phyloP scores from a whole-genome alignment of 2,888 invertebrate species.

The Tetranychus truncatus region DNA sequence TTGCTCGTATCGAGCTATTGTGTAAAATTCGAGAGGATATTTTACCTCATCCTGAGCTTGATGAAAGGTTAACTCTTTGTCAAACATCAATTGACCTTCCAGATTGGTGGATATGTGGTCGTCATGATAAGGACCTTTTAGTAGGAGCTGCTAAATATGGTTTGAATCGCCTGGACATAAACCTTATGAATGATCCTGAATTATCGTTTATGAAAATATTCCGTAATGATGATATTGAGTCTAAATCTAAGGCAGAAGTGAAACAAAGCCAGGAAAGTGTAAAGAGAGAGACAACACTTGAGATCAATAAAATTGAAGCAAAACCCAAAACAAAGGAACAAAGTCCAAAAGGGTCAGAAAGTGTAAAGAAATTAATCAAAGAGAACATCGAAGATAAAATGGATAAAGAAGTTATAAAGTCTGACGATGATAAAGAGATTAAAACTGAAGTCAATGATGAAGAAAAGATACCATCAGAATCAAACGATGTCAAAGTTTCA shows the following conservation, averaged over 20 bases:
- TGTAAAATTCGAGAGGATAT: conserved; percentile 82
- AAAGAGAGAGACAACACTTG: not conserved
- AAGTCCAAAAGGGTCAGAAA: not conserved
- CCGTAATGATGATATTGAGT: conserved; percentile 30
- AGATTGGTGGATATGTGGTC: conserved; percentile 87
- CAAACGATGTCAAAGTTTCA: conserved; percentile 9
- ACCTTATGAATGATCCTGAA: conserved; percentile 77
- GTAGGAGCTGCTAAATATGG: conserved; percentile 89
- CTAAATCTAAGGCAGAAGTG: conserved; percentile 22
- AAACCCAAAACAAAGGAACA: not conserved
- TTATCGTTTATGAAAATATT: conserved; percentile 48
- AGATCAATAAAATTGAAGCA: not conserved
- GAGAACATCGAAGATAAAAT: not conserved
- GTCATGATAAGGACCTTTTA: conserved; percentile 80
- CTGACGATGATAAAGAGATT: not conserved
- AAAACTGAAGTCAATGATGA: not conserved
- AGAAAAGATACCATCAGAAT: conserved; percentile 3
- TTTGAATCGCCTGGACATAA: conserved; percentile 74
- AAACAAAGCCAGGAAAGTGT: conserved; percentile 15
- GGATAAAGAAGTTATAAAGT: not conserved
- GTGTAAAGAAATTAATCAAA: not conserved
- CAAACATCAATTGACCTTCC: conserved; percentile 81
- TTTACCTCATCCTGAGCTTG: conserved; percentile 64
- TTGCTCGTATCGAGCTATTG: conserved; percentile 79
- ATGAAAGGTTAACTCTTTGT: conserved; percentile 66